Evolutionary conservation across 2,113 vertebrate species (phyloP).

Genomic region (Neotoma lepida): DNA sequence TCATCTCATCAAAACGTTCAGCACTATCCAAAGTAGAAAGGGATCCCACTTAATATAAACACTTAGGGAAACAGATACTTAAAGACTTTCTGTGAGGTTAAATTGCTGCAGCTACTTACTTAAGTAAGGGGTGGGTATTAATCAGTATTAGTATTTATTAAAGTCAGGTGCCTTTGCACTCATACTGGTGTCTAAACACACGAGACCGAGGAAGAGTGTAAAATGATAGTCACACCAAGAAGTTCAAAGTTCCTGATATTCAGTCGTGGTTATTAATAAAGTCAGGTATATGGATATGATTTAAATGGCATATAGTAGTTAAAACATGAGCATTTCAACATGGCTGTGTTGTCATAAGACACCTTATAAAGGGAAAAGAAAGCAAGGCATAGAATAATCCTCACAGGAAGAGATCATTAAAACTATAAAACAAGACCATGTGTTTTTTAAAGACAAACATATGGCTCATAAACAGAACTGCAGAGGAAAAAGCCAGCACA

Average conservation of each 20-base stretch:
- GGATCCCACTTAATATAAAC: constrained; percentile 47
- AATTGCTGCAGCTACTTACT: neutral
- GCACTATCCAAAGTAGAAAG: neutral
- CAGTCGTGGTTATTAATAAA: neutral
- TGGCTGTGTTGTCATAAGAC: neutral
- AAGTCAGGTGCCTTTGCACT: constrained; percentile 19
- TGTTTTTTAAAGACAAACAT: constrained; percentile 49
- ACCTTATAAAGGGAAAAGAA: neutral
- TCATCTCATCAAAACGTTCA: constrained; percentile 55
- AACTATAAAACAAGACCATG: constrained; percentile 29
- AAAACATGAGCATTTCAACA: neutral
- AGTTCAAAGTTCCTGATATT: constrained; percentile 23
- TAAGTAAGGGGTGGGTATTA: neutral
- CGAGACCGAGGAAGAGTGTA: neutral
- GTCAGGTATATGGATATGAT: neutral
- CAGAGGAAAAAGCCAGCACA: neutral
- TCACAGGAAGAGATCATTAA: constrained; percentile 49
- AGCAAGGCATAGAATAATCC: constrained; percentile 29
- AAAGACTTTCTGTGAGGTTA: constrained; percentile 48
- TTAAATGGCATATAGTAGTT: constrained; percentile 6
- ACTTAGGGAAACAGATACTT: neutral
- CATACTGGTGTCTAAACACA: neutral
- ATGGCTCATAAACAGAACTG: constrained; percentile 23
- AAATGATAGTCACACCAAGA: neutral
- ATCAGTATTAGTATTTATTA: neutral